Evolutionary conservation across 2,888 invertebrate genomes (phyloP), one percentile per base, ranked within the genome.

Genomic region (Seira ritae): DNA sequence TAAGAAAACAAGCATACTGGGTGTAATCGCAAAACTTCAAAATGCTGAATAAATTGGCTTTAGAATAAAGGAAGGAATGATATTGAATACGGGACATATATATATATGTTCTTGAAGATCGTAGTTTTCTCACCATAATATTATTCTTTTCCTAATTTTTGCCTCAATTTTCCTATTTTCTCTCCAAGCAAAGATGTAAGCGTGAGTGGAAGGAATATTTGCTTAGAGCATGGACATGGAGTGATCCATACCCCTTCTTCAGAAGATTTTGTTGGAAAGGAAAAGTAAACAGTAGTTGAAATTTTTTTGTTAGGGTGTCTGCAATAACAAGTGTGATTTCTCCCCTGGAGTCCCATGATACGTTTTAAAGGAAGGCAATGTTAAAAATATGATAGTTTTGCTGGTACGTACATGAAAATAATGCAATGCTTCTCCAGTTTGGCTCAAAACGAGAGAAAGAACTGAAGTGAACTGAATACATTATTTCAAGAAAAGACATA

Each of bases 211-310:
- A 12, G 42, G 12, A 42, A 42, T 42, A 42, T 42, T 42, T 42
- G 42, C 42, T 42, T n/a, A n/a, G n/a, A n/a, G n/a, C n/a, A n/a
- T n/a, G n/a, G 71, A 46, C 66, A 79, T 71, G 72, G 71, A 79
- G 66, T 31, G 42, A 77, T 70, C 62, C n/a, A 73, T 62, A 65
- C 46, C 67, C 46, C 42, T n/a, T 19, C 62, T 62, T 60, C n/a
- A 60, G 60, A 60, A 19, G n/a, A 60, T n/a, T 4, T 15, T 10
- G n/a, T 12, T 72, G 24, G 22, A 74, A 46, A 23, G 50, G 55
- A 19, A 75, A 75, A 62, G 77, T 67, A 42, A 76, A 76, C 68
- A 69, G 24, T 66, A 66, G 66, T 66, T 79, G 79, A 66, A 67
- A 79, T 66, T n/a, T n/a, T n/a, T n/a, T n/a, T 66, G 65, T 31